Base-by-base conservation (phyloP, 2,113 vertebrate genomes). In the Brevimyrus niger region DNA sequence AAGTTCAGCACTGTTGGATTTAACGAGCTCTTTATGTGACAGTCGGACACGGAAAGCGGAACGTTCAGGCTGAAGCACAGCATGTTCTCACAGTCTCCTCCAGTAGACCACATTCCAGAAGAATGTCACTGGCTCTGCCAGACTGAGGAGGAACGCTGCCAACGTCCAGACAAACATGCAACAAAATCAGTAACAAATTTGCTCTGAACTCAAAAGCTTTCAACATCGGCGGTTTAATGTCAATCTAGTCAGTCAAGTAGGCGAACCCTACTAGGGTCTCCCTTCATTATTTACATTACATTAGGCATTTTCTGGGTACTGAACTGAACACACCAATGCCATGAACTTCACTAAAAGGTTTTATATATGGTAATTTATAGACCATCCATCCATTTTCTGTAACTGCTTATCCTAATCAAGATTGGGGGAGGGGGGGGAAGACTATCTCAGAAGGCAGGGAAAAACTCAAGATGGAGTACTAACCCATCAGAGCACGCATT, bases 141-240 rank as follows among this genome's bases (percentile, higher is more conserved):
- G 86, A 88, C 65, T 91, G 91, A 83, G 89, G 91, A 89, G 88
- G 91, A 86, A 91, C 80, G 27, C 93, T 94, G 95, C 94, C 92
- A 94, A 93, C 90, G 93, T 93, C 87, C 48, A 91, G 91, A 91
- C 88, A 95, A 92, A 94, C 92, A 94, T 95, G 92, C 87, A 94
- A 94, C 90, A 95, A 94, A 93, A 21, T n/a, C 82, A 19, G 93
- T 91, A 92, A 92, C 90, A 87, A 94, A 95, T 84, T 10, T 84
- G 44, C 42, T 95, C 93, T 35, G 93, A 90, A 96, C 95, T 95
- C 95, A 92, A 92, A 92, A 92, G 84, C 94, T 94, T 95, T 92
- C 95, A 95, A 91, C 86, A 88, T 89, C 27, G 82, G 82, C 94
- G 91, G 90, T 88, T 90, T 90, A 89, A 88, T 92, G 93, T 93